Base-by-base conservation (phyloP, 1,140 invertebrate genomes). In the Megalonaias nervosa region DNA sequence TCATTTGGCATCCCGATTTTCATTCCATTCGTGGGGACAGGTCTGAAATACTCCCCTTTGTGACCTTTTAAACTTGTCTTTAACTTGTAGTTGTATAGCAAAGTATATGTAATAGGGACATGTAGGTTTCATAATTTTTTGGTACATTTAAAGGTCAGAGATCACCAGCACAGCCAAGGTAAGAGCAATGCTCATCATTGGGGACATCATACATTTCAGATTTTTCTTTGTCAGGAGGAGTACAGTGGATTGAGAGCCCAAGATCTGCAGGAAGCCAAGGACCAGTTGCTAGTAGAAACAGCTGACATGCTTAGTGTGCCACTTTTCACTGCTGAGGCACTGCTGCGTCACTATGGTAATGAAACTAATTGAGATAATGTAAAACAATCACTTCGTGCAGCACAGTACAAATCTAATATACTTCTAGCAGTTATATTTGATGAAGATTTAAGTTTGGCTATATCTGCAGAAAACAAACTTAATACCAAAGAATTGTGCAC, bases 181-280 rank as follows among this genome's bases (percentile, higher is more conserved):
- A 62, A 62, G 19, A 14, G 6, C 60, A n/a, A 9, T 62, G 13
- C 60, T 9, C 4, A 0, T 23, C 9, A 23, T 62, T 62, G 11
- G 19, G 9, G 13, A n/a, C 9, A 13, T 9, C 9, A 23, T 62
- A n/a, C 4, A n/a, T 62, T 62, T 55, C 13, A 31, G 26, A 66
- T 21, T 38, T 72, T 59, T 58, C 77, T 56, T 74, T 81, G n/a
- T 74, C 38, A 48, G 14, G 76, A 94, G 87, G 92, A 93, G 21
- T 94, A 94, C 87, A 93, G 92, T 82, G 94, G 94, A 1, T 86
- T 95, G 61, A 87, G 93, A 55, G 93, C 93, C 67, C 94, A 94
- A 87, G 94, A 95, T 86, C 88, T 95, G n/a, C 94, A 94, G 84
- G 94, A 95, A 89, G 94, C 94, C 48, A 95, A 95, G 87, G 94